Percentiles rank a stretch among this genome's conserved stretches.
These are phyloP conservation scores for Brachionus angularis DNA, from an alignment of 1,140 invertebrate species.

Conservation along the genomic window DNA sequence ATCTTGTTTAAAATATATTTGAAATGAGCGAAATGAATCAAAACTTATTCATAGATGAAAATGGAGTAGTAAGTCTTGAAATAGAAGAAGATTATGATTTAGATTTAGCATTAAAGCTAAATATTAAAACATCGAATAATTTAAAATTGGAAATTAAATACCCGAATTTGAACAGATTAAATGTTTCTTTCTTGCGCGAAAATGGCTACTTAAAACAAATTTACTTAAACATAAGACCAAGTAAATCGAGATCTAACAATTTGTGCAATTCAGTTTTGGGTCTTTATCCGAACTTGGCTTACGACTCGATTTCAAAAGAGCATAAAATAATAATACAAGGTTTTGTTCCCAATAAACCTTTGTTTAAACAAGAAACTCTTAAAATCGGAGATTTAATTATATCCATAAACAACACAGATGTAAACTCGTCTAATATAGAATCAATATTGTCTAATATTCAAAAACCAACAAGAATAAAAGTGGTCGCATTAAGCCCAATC, in stretches of 20 bases:
- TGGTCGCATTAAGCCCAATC: background rate
- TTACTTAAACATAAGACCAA: background rate
- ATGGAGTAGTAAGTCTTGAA: conserved; percentile 21
- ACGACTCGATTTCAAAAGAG: background rate
- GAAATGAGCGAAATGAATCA: background rate
- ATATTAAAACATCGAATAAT: conserved; percentile 24
- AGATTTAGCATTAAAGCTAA: background rate
- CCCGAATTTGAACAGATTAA: background rate
- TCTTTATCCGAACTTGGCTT: conserved; percentile 1
- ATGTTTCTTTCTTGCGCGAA: background rate
- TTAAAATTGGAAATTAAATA: conserved; percentile 18
- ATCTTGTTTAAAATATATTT: background rate
- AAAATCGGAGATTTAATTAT: conserved; percentile 23
- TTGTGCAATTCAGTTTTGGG: background rate
- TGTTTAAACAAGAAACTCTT: background rate
- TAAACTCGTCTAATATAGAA: conserved; percentile 9
- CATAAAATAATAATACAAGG: conserved; percentile 8
- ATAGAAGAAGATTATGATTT: conserved; percentile 4
- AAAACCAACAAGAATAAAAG: background rate
- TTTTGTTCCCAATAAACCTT: conserved; percentile 2
- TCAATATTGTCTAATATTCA: background rate
- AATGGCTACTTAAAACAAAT: background rate
- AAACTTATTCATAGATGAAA: conserved; percentile 19
- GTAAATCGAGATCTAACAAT: background rate
- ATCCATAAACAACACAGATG: conserved; percentile 8